Evolutionary conservation across 2,113 vertebrate species (phyloP).

Genomic region (Campylomormyrus tamandua): DNA sequence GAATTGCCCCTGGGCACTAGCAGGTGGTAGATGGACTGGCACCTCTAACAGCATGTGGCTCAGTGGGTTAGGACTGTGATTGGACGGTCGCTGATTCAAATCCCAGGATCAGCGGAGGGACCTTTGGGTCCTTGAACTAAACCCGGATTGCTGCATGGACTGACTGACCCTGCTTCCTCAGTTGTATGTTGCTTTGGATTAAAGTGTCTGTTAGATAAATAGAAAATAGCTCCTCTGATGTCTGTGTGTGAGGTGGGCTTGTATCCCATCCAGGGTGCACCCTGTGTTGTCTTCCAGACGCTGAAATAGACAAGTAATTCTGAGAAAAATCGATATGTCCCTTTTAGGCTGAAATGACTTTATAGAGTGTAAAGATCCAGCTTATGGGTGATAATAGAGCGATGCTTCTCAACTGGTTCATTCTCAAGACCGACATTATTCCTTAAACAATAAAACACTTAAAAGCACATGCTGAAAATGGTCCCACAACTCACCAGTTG

Average conservation of each 20-base stretch:
- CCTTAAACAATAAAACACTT: background rate
- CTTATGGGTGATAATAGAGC: background rate
- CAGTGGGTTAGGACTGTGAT: background rate
- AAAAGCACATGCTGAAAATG: background rate
- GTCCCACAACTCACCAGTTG: background rate
- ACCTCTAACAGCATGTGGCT: background rate
- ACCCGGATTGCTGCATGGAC: background rate
- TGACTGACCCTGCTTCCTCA: background rate
- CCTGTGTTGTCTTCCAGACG: background rate
- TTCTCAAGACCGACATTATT: background rate
- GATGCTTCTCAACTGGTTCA: background rate
- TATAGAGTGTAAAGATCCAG: background rate
- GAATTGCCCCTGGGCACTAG: background rate
- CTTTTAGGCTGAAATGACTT: background rate
- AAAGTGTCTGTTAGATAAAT: background rate
- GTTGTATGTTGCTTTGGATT: background rate
- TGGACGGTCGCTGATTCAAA: background rate
- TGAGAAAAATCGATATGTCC: background rate
- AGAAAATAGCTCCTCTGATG: background rate
- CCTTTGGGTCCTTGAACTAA: background rate
- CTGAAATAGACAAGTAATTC: background rate
- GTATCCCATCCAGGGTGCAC: background rate
- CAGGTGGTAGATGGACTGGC: background rate
- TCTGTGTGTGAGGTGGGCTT: background rate
- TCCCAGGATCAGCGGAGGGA: background rate